Conservation (phyloP, 2,888 invertebrate species). For the Euphydryas editha region DNA sequence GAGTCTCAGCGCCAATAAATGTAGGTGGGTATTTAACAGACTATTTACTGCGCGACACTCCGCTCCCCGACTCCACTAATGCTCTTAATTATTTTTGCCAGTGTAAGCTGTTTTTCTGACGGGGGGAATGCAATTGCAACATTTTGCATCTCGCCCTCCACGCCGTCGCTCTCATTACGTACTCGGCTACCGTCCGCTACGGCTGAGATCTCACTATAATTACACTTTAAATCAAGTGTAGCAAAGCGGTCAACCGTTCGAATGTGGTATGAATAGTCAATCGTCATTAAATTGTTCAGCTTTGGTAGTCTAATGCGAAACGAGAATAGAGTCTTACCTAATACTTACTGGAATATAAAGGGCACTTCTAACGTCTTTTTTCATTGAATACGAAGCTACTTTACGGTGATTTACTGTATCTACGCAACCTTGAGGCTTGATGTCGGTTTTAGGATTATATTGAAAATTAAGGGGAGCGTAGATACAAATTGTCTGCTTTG, state of each 20-base stretch:
- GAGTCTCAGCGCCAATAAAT: slow-evolving; percentile 73
- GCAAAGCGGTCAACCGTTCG: slow-evolving; percentile 78
- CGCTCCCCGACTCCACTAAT: slow-evolving; percentile 77
- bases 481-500: slow-evolving; percentile 34
- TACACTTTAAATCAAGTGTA: slow-evolving; percentile 81
- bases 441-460: slow-evolving; percentile 41
- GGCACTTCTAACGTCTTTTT: slow-evolving; percentile 36
- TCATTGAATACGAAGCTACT: slow-evolving; percentile 39
- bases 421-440: slow-evolving; percentile 41
- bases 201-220: slow-evolving; percentile 80
- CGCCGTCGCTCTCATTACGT: slow-evolving; percentile 71
- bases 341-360: slow-evolving; percentile 44
- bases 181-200: slow-evolving; percentile 70
- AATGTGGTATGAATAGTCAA: slow-evolving; percentile 82
- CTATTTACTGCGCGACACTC: slow-evolving; percentile 79
- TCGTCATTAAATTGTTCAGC: slow-evolving; percentile 82
- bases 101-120: slow-evolving; percentile 82
- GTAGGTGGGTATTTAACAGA: slow-evolving; percentile 81
- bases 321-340: slow-evolving; percentile 38
- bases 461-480: slow-evolving; percentile 36
- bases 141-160: slow-evolving; percentile 70
- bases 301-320: slow-evolving; percentile 78
- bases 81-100: slow-evolving; percentile 83
- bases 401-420: slow-evolving; percentile 46
- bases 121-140: slow-evolving; percentile 78